Conservation (phyloP, 2,888 invertebrate genomes). For the Nomada flava region DNA sequence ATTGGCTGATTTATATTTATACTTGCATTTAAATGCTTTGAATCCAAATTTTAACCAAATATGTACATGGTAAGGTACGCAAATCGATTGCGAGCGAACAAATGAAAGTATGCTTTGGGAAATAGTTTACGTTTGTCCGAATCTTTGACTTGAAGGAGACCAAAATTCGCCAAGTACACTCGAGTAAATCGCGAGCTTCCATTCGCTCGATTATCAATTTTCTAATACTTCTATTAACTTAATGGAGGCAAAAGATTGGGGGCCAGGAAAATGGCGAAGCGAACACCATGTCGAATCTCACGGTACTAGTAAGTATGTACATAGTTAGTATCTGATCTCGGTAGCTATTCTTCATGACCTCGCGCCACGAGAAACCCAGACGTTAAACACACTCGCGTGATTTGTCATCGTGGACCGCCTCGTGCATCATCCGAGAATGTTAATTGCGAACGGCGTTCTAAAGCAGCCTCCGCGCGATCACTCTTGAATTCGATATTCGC, state of each 20-base stretch:
- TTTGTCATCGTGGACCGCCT: conserved; percentile 55
- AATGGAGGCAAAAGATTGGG: background rate
- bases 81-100: too few relatives aligned
- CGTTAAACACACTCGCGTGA: conserved; percentile 54
- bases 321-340: conserved; percentile 19
- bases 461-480: conserved; percentile 31
- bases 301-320: conserved; percentile 37
- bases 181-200: background rate
- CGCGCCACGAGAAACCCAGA: conserved; percentile 31
- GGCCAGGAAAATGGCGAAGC: background rate
- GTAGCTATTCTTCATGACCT: conserved; percentile 42
- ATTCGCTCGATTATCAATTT: conserved; percentile 11
- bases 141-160: conserved; percentile 8
- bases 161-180: background rate
- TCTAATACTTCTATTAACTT: conserved; percentile 22
- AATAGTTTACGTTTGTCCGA: background rate
- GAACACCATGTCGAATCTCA: conserved; percentile 43
- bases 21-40: background rate
- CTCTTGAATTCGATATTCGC: conserved; percentile 18
- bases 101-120: too few relatives aligned
- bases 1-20: conserved; percentile 18
- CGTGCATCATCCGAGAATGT: conserved; percentile 55
- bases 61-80: too few relatives aligned
- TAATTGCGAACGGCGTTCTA: conserved; percentile 40
- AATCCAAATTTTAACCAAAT: background rate